Evolutionary conservation across 2,797 vertebrate species (phyloP).

Genomic region (Trachurus trachurus): DNA sequence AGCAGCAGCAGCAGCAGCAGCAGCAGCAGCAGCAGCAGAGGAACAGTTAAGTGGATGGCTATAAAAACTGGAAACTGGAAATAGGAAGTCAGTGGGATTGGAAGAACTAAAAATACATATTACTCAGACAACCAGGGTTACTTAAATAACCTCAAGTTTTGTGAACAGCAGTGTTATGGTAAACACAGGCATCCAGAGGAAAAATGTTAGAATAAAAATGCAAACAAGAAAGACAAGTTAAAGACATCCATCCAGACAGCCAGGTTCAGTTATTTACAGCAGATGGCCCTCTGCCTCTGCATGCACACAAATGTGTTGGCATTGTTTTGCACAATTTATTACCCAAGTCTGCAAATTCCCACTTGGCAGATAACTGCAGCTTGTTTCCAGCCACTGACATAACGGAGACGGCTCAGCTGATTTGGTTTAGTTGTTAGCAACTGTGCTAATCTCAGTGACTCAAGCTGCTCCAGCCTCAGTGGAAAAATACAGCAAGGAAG

Average conservation of each 20-base stretch:
- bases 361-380: conserved; percentile 43
- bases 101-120: no score
- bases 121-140: no score
- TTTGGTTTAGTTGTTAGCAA: conserved; percentile 80
- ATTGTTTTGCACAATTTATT: conserved; percentile 33
- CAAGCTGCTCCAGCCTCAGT: conserved; percentile 69
- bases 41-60: not conserved
- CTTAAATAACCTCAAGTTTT: no score
- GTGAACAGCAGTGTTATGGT: no score
- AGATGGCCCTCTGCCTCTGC: not conserved
- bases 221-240: not conserved
- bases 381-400: conserved; percentile 54
- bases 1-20: no score
- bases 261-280: not conserved
- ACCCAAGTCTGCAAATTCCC: conserved; percentile 50
- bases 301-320: not conserved
- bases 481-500: conserved; percentile 80
- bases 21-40: not conserved
- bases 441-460: conserved; percentile 72
- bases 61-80: not conserved
- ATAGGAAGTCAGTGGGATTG: not conserved
- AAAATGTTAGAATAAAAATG: not conserved
- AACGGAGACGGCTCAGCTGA: conserved; percentile 74
- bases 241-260: not conserved
- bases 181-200: no score